A percentile compares a stretch with the other conserved stretches of the same genome.
These are phyloP conservation scores for Acronicta alni DNA, from an alignment of 2,888 invertebrate species.

Conservation along the genomic window DNA sequence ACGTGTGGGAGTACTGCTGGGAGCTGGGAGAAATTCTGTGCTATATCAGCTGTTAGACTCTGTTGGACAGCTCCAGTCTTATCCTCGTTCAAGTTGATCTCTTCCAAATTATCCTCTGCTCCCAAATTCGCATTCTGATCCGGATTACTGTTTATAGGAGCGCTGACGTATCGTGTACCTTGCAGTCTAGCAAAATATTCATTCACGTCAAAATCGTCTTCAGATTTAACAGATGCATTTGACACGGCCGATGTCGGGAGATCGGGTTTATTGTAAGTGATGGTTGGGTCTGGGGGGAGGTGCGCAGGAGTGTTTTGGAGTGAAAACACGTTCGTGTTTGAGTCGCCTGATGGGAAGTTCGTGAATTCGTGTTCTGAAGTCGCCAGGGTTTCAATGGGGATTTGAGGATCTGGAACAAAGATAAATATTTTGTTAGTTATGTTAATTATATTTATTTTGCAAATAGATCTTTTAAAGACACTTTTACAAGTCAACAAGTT, in stretches of 20 bases:
- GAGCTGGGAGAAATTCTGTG: slow-evolving; percentile 88
- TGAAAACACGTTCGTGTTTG: slow-evolving; percentile 62
- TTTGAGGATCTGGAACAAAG: slow-evolving; percentile 78
- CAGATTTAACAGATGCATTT: slow-evolving; percentile 70
- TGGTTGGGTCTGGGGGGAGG: slow-evolving; percentile 24
- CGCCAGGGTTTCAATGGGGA: slow-evolving; percentile 63
- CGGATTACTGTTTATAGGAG: slow-evolving; percentile 79
- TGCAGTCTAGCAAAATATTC: slow-evolving; percentile 85
- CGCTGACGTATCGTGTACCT: slow-evolving; percentile 83
- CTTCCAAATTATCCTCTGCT: slow-evolving; percentile 81
- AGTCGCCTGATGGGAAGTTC: slow-evolving; percentile 72
- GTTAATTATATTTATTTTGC: too few species aligned
- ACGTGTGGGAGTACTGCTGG: slow-evolving; percentile 90
- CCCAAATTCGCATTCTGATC: slow-evolving; percentile 87
- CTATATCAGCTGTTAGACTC: slow-evolving; percentile 84
- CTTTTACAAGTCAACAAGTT: too few species aligned
- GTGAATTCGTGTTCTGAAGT: slow-evolving; percentile 66
- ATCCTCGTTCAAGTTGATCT: slow-evolving; percentile 79
- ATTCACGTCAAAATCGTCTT: slow-evolving; percentile 86
- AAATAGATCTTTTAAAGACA: too few species aligned
- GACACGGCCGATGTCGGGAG: slow-evolving; percentile 56
- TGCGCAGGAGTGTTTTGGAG: slow-evolving; percentile 44
- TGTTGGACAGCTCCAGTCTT: slow-evolving; percentile 69
- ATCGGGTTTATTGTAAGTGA: slow-evolving; percentile 36
- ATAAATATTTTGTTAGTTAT: slow-evolving; percentile 29